Evolutionary conservation across 2,113 vertebrate genomes (phyloP), one percentile per base, ranked within the genome.

Genomic region (Hipposideros armiger): DNA sequence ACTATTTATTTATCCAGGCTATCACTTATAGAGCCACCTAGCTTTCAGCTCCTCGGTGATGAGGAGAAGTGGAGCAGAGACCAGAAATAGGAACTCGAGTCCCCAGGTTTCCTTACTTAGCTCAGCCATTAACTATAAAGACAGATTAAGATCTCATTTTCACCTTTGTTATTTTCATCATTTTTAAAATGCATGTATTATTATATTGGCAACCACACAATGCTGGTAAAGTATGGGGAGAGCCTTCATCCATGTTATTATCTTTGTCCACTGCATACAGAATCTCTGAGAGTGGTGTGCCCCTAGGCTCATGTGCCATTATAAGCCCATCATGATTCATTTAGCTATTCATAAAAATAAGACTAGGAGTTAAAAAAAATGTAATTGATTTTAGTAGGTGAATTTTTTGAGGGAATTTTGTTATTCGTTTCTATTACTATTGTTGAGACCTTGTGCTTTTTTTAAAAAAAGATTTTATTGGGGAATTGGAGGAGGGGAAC

Each of bases 1-100:
- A 20, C 14, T 62, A 32, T 89, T 89, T 95, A 81, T 93, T 95
- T 86, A 86, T 89, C 32, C 42, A 82, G n/a, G 40, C 45, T 88
- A 26, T 93, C 82, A 86, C n/a, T 69, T 76, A 36, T 2, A 77
- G 60, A 14, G 26, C 60, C 50, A 32, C 11, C 15, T 56, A 60
- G 67, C 32, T 90, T 64, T 70, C 47, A 62, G 30, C 32, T 72
- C 30, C 50, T 85, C 32, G 22, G 9, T 17, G 56, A 85, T 80
- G 42, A 82, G 30, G 50, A 82, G 40, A 62, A 95, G 19, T 60
- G 24, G 28, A 77, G 36, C 2, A 36, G 66, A 88, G 36, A 36
- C 50, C 62, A 88, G 50, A 93, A 94, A 78, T 4, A 73, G 20
- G 74, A 82, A 54, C 26, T 78, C 2, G 40, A 66, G 64, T 30